Evolutionary conservation across 2,113 vertebrate genomes (phyloP), one percentile per base, ranked within the genome.

Genomic region (Tragelaphus buxtoni): DNA sequence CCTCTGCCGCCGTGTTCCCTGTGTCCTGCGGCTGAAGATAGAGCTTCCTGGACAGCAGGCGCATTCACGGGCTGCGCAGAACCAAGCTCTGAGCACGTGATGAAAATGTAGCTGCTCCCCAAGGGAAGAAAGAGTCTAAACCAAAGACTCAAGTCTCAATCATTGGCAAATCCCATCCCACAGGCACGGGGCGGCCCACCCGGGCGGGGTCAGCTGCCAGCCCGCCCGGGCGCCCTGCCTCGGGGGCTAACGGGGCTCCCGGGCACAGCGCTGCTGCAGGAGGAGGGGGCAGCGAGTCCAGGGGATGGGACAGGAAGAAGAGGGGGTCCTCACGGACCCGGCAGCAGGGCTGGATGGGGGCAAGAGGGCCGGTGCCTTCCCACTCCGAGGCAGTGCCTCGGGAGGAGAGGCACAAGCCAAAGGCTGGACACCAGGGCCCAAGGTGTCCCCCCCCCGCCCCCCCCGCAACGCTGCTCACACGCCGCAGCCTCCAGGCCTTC

Each of bases 261-360:
- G 7, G 51, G 8, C 85, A 32, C 6, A 30, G 56, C 9, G 30
- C 4, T 4, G 24, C 0, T 30, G 56, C 26, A 9, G 16, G 9
- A 12, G 26, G 39, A 8, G 24, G 9, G 7, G n/a, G 30, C 0
- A 5, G 28, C 22, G 13, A n/a, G 10, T 22, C 3, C 3, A 4
- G 8, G 42, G 6, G 30, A 1, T 1, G 0, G 20, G 24, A 18
- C 13, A 47, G 35, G 3, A 42, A 42, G 9, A 3, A 87, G 28
- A 77, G 18, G 30, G 39, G n/a, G 17, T 32, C 55, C 58, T 16
- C 7, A 0, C 1, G 11, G n/a, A 35, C 17, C 17, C 18, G 8
- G 16, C 13, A 11, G 47, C 30, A 53, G 18, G 49, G 55, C 47
- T 35, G 42, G 55, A 18, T 12, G 9, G 26, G 17, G 22, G 51